Evolutionary conservation across 1,140 invertebrate species (phyloP).

Genomic region (Tetramorium parvispinum): DNA sequence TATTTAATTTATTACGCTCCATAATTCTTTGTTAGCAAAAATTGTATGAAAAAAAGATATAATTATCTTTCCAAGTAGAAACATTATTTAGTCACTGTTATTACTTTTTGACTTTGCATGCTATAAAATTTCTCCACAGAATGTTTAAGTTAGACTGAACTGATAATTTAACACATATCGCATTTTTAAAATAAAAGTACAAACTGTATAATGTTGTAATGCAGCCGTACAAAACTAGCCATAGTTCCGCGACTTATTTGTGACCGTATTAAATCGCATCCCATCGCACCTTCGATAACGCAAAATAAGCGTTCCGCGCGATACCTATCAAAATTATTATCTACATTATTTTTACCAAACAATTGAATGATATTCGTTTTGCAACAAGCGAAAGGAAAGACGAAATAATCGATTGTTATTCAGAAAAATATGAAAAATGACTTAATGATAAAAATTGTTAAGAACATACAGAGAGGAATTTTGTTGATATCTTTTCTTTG

Average conservation of each 20-base stretch:
- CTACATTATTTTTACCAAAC: neutral
- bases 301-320: conserved; percentile 31
- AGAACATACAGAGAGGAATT: too few species aligned
- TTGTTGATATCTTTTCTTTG: too few species aligned
- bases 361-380: neutral
- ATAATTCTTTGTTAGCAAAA: too few species aligned
- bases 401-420: neutral
- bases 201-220: conserved; percentile 42
- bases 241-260: neutral
- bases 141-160: too few species aligned
- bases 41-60: too few species aligned
- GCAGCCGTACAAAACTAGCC: neutral
- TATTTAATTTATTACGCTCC: too few species aligned
- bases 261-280: neutral
- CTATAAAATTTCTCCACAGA: too few species aligned
- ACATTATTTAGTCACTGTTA: too few species aligned
- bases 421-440: too few species aligned
- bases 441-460: too few species aligned
- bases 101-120: too few species aligned
- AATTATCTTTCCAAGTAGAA: too few species aligned
- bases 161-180: neutral
- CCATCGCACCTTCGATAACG: neutral
- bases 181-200: conserved; percentile 8
- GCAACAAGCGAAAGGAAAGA: neutral
- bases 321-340: neutral